phyloP scores from a whole-genome alignment of 2,797 vertebrate species.

The Tragelaphus eurycerus region DNA sequence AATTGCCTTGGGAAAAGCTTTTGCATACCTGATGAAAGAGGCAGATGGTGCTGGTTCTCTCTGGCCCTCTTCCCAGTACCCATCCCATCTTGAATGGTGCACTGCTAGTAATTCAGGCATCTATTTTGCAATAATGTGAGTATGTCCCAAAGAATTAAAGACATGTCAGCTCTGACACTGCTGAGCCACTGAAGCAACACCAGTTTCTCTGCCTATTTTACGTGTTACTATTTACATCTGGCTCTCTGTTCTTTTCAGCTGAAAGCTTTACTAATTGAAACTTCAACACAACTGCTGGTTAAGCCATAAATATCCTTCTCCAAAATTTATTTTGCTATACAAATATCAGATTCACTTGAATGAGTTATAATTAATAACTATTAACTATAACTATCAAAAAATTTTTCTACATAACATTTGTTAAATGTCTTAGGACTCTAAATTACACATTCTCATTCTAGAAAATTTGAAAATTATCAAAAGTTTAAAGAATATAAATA shows the following conservation, averaged over 20 bases:
- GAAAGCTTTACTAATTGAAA: slow-evolving; percentile 23
- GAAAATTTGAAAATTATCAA: slow-evolving; percentile 36
- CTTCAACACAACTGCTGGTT: background rate
- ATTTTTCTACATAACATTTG: slow-evolving; percentile 29
- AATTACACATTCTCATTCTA: slow-evolving; percentile 24
- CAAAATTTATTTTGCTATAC: background rate
- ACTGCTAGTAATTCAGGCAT: slow-evolving; percentile 4
- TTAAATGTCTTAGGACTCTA: background rate
- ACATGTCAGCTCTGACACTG: background rate
- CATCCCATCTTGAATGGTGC: background rate
- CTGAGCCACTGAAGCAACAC: background rate
- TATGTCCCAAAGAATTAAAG: slow-evolving; percentile 25
- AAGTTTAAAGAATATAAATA: slow-evolving; percentile 44
- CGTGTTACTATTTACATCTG: slow-evolving; percentile 1
- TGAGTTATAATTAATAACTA: slow-evolving; percentile 37
- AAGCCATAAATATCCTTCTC: background rate
- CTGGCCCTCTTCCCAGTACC: background rate
- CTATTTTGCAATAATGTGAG: slow-evolving; percentile 22
- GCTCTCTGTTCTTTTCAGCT: slow-evolving; percentile 34
- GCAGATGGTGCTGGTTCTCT: slow-evolving; percentile 42
- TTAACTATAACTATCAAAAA: background rate
- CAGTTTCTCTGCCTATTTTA: background rate
- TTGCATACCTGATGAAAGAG: slow-evolving; percentile 46
- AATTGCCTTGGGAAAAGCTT: slow-evolving; percentile 56
- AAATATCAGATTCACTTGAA: slow-evolving; percentile 35